A percentile compares a stretch with the other conserved stretches of the same genome.
These are phyloP conservation scores for Sus scrofa DNA, from an alignment of 2,113 vertebrate species.

Conservation along the genomic window T2T-Sscrofa CM000817.6:33439001-33439500, in stretches of 20 bases:
- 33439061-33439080: too few species aligned
- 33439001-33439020: too few species aligned
- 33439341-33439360: neutral
- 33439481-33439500: neutral
- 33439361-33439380: neutral
- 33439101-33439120: neutral
- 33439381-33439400: neutral
- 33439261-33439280: neutral
- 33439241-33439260: neutral
- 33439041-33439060: too few species aligned
- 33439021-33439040: too few species aligned
- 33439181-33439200: neutral
- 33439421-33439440: neutral
- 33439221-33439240: neutral
- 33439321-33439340: neutral
- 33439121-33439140: neutral
- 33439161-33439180: neutral
- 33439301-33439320: neutral
- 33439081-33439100: neutral
- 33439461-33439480: neutral
- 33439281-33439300: neutral
- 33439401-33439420: slow-evolving; percentile 17
- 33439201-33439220: neutral
- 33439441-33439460: neutral
- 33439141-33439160: neutral